These are phyloP conservation scores for Lethocerus indicus DNA, from an alignment of 1,140 invertebrate genomes.

Conservation along the genomic window DNA sequence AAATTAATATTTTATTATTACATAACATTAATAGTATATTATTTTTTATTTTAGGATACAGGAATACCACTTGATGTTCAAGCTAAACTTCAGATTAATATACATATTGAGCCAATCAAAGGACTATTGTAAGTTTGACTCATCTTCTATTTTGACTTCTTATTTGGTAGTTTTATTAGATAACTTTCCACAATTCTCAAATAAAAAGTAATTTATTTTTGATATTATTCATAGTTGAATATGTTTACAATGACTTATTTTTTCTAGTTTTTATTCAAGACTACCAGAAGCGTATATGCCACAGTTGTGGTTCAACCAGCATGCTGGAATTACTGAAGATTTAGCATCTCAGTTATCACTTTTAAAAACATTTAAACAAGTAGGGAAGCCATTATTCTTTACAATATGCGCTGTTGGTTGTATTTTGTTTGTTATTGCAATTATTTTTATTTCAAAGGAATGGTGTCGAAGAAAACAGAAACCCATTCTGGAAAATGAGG, in stretches of 20 bases:
- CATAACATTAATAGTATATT: too few relatives aligned
- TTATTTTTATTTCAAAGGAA: too few relatives aligned
- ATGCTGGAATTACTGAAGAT: conserved; percentile 37
- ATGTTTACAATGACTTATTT: background rate
- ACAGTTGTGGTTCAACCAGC: conserved; percentile 59
- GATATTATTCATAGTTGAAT: too few relatives aligned
- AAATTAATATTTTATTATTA: too few relatives aligned
- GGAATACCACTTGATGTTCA: conserved; percentile 56
- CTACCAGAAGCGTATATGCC: conserved; percentile 46
- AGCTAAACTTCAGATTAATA: conserved; percentile 59
- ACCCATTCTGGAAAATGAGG: too few relatives aligned
- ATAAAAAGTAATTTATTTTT: too few relatives aligned
- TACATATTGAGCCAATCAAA: conserved; percentile 25
- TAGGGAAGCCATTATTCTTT: too few relatives aligned
- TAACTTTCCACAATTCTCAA: too few relatives aligned
- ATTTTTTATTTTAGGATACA: conserved; percentile 25
- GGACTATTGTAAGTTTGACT: conserved; percentile 22
- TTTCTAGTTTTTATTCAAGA: conserved; percentile 34
- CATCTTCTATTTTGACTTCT: conserved; percentile 14
- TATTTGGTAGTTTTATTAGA: background rate
- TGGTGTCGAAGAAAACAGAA: too few relatives aligned
- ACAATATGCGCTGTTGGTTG: too few relatives aligned
- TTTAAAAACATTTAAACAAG: background rate
- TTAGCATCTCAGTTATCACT: conserved; percentile 20
- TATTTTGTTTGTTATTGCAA: too few relatives aligned